phyloP scores from a whole-genome alignment of 2,888 invertebrate species.

The Meta bourneti region DNA sequence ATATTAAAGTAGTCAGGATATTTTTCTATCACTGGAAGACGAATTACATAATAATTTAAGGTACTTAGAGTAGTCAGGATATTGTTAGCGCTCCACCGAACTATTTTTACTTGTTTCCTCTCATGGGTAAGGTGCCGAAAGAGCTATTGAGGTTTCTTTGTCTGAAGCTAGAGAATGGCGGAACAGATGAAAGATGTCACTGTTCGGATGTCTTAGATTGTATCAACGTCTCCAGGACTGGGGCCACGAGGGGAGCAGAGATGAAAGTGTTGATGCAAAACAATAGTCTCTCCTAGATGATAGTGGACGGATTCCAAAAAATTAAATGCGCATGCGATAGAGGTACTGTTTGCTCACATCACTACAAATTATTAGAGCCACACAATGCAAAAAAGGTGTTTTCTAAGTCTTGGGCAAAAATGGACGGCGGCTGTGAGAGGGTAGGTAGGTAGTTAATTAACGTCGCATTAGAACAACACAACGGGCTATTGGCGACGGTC shows the following conservation, averaged over 20 bases:
- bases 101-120: background rate
- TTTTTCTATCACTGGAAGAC: no score
- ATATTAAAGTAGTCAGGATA: no score
- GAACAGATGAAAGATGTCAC: conserved; percentile 36
- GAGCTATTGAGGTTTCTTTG: conserved; percentile 16
- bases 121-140: conserved; percentile 19
- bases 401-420: no score
- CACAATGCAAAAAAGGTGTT: no score
- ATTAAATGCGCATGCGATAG: background rate
- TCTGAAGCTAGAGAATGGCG: conserved; percentile 14
- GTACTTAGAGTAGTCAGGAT: background rate
- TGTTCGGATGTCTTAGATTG: conserved; percentile 15
- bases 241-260: background rate
- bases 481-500: no score
- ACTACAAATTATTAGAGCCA: no score
- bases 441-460: no score
- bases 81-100: background rate
- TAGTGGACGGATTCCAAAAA: conserved; percentile 9
- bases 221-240: conserved; percentile 10
- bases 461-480: no score
- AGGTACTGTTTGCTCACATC: background rate
- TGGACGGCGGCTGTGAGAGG: no score
- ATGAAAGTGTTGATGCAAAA: conserved; percentile 24
- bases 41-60: no score
- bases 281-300: background rate